Evolutionary conservation across 2,797 vertebrate species (phyloP).

Genomic region (Acanthurus leucopareius): DNA sequence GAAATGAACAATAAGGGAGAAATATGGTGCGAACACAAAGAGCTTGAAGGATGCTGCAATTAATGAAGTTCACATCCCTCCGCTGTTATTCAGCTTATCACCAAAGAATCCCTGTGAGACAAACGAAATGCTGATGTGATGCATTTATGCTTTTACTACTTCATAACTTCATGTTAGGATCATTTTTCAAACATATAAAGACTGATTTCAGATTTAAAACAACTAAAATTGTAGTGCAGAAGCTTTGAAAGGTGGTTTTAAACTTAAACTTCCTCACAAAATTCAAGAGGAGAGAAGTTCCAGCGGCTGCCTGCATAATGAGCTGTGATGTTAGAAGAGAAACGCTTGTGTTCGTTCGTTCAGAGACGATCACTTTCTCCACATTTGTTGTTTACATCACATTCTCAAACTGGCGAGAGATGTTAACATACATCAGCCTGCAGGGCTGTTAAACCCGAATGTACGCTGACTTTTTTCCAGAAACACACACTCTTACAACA

Average conservation of each 20-base stretch:
- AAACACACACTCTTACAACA: not conserved
- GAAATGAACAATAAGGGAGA: constrained; percentile 2
- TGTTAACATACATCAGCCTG: no score
- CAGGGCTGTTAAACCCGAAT: no score
- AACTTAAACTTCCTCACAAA: not conserved
- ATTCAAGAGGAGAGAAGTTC: not conserved
- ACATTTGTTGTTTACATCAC: no score
- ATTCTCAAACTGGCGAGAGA: no score
- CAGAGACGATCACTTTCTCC: no score
- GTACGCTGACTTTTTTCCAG: not conserved
- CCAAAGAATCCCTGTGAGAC: not conserved
- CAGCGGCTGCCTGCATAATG: not conserved
- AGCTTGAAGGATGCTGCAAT: constrained; percentile 13
- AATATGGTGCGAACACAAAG: not conserved
- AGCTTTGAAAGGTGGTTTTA: not conserved
- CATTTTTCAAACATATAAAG: not conserved
- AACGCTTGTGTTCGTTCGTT: not conserved
- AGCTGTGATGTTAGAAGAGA: not conserved
- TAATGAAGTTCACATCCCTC: not conserved
- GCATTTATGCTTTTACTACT: not conserved
- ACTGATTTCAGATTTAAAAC: not conserved
- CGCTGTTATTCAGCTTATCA: not conserved
- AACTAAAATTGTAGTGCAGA: no score
- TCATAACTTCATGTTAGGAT: not conserved
- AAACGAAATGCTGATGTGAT: not conserved